A percentile compares a stretch with the other conserved stretches of the same genome.
Evolutionary conservation across 2,113 vertebrate genomes (phyloP).

Genomic region (Corythornis cristatus): DNA sequence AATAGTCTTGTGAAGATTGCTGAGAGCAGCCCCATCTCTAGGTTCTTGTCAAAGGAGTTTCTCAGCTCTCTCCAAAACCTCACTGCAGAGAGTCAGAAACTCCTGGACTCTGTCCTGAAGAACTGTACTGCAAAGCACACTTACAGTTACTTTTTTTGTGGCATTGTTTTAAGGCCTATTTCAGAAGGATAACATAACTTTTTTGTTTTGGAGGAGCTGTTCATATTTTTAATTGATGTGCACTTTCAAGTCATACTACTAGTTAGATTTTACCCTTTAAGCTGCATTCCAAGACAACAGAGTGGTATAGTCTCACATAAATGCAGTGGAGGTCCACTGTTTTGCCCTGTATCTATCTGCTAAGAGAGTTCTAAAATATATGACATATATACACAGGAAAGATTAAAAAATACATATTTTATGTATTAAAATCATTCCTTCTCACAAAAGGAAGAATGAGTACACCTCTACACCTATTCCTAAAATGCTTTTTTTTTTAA

Average conservation of each 20-base stretch:
- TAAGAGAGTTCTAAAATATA: neutral
- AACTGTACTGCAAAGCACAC: neutral
- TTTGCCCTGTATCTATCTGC: neutral
- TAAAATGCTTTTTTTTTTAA: neutral
- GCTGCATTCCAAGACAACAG: neutral
- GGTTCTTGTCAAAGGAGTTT: rapidly evolving
- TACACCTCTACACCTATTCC: neutral
- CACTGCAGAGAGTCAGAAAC: neutral
- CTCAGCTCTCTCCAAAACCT: neutral
- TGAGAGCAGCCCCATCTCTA: neutral
- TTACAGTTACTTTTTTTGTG: neutral
- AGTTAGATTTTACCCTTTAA: neutral
- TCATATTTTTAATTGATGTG: rapidly evolving
- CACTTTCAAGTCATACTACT: neutral
- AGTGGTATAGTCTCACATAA: neutral
- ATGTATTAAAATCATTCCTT: neutral
- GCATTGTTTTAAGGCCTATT: neutral
- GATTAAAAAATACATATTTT: neutral
- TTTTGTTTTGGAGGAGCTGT: neutral
- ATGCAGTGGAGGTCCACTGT: neutral
- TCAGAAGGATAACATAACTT: neutral
- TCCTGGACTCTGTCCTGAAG: neutral
- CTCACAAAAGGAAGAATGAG: neutral
- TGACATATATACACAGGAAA: neutral
- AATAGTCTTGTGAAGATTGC: neutral